phyloP scores from a whole-genome alignment of 2,113 vertebrate species.

The Percina caprodes region DNA sequence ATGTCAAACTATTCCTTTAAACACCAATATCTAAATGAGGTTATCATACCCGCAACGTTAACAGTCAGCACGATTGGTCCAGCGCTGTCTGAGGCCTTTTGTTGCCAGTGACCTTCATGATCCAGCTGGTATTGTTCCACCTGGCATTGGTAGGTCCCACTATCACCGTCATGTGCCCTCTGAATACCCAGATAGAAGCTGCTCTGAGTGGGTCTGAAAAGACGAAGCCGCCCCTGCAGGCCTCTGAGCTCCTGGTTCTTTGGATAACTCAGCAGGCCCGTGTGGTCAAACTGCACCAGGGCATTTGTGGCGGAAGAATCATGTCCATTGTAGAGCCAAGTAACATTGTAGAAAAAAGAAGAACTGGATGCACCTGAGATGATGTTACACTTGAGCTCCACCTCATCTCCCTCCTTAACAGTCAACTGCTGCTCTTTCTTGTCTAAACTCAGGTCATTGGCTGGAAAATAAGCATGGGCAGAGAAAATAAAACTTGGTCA shows the following conservation, averaged over 20 bases:
- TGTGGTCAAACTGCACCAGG: slow-evolving; percentile 66
- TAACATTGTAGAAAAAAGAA: slow-evolving; percentile 62
- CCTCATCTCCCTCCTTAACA: slow-evolving; percentile 46
- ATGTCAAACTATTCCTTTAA: too few species aligned
- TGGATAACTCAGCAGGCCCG: slow-evolving; percentile 68
- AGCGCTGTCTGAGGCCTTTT: slow-evolving; percentile 53
- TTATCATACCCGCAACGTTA: slow-evolving; percentile 65
- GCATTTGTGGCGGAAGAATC: not conserved
- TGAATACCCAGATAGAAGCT: slow-evolving; percentile 69
- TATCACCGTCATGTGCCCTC: slow-evolving; percentile 58
- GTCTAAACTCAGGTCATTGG: slow-evolving; percentile 57
- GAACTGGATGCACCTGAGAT: slow-evolving; percentile 40
- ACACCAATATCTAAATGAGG: not conserved
- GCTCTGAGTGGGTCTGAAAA: slow-evolving; percentile 60
- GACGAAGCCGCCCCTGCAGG: slow-evolving; percentile 63
- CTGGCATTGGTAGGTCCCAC: slow-evolving; percentile 73
- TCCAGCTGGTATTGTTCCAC: slow-evolving; percentile 76
- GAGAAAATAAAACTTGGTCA: not conserved
- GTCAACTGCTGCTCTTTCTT: slow-evolving; percentile 4
- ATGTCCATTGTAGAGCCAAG: slow-evolving; percentile 63
- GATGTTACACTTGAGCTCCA: slow-evolving; percentile 70
- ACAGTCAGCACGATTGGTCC: slow-evolving; percentile 65
- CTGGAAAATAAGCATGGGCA: slow-evolving; percentile 43
- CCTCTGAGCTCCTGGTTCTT: not conserved
- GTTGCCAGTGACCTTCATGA: slow-evolving; percentile 60